These are phyloP conservation scores for Cyprinodon variegatus DNA, from an alignment of 2,113 vertebrate species.

Conservation along the genomic window DNA sequence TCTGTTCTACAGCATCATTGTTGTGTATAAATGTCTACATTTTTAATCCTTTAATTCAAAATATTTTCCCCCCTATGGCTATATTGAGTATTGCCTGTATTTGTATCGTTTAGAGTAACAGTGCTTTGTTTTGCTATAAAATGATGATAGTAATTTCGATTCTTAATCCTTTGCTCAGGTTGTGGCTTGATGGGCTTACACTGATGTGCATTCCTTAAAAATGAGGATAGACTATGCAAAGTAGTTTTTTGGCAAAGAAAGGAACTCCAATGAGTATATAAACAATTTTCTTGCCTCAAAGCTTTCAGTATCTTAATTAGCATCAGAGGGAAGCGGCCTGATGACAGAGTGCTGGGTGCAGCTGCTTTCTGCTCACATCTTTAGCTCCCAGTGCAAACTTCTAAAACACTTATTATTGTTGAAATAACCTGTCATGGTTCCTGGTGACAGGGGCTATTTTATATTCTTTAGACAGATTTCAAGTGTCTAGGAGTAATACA, in stretches of 20 bases:
- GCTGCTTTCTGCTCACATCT: conserved; percentile 26
- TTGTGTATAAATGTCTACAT: no score
- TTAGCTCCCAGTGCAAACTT: conserved; percentile 11
- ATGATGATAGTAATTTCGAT: conserved; percentile 12
- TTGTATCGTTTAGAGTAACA: conserved; percentile 1
- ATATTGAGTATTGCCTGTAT: no score
- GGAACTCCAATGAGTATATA: background rate
- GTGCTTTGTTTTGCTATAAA: conserved; percentile 2
- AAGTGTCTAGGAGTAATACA: background rate
- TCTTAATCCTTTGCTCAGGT: conserved; percentile 19
- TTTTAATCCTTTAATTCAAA: no score
- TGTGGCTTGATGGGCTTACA: conserved; percentile 21
- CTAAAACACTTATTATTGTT: conserved; percentile 22
- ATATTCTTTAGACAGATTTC: conserved; percentile 2
- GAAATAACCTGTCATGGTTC: conserved; percentile 16
- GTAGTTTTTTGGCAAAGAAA: background rate
- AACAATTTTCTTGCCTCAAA: background rate
- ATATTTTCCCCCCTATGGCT: no score
- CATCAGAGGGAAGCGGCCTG: background rate
- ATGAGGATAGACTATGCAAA: conserved; percentile 15
- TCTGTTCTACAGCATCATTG: no score
- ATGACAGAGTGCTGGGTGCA: background rate
- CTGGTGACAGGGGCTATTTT: background rate
- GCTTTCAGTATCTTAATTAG: background rate
- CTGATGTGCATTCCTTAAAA: conserved; percentile 23